Evolutionary conservation across 2,888 invertebrate species (phyloP).

Genomic region (Gonocerus acuteangulatus): DNA sequence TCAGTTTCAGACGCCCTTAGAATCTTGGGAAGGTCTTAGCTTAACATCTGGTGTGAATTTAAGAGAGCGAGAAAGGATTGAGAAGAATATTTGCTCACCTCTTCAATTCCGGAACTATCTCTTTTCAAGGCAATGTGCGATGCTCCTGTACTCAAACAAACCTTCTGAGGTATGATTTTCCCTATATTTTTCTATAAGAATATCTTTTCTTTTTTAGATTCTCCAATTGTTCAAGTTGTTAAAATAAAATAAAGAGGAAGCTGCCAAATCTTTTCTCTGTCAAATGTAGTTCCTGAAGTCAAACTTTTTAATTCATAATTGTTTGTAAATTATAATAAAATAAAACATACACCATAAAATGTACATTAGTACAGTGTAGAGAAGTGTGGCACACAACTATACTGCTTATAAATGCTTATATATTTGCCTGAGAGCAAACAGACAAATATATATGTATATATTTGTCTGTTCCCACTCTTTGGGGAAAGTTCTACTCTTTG

Average conservation of each 20-base stretch:
- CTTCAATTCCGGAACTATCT: conserved; percentile 89
- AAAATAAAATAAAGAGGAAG: not conserved
- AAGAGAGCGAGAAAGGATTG: conserved; percentile 48
- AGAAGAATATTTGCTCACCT: conserved; percentile 51
- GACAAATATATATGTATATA: too few relatives aligned
- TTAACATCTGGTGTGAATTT: conserved; percentile 55
- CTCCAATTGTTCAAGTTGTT: too few relatives aligned
- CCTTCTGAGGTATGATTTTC: conserved; percentile 71
- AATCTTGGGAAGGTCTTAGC: conserved; percentile 76
- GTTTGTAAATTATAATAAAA: too few relatives aligned
- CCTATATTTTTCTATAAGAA: conserved; percentile 4
- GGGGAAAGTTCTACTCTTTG: too few relatives aligned
- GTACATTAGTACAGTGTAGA: too few relatives aligned
- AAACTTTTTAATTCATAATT: too few relatives aligned
- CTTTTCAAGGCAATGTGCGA: conserved; percentile 84
- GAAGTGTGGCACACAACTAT: too few relatives aligned
- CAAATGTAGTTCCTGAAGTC: too few relatives aligned
- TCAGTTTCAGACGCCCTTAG: conserved; percentile 69
- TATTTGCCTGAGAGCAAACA: too few relatives aligned
- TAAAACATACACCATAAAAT: too few relatives aligned
- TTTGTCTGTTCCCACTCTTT: too few relatives aligned
- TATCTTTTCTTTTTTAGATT: not conserved
- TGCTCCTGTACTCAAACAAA: conserved; percentile 63
- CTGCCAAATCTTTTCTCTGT: not conserved
- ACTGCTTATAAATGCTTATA: too few relatives aligned